phyloP scores from a whole-genome alignment of 2,888 invertebrate species.

The Agrochola circellaris region DNA sequence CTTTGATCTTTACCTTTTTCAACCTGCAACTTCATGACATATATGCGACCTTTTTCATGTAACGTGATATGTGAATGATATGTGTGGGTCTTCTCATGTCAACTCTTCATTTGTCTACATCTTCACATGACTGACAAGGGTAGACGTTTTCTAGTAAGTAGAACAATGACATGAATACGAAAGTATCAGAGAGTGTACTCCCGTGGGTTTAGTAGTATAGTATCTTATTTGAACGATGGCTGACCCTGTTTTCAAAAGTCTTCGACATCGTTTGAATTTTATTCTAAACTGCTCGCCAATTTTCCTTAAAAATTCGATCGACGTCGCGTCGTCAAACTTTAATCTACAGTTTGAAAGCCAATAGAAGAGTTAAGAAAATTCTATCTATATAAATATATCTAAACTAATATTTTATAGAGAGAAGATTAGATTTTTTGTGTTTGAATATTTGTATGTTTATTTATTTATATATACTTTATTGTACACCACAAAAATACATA shows the following conservation, averaged over 20 bases:
- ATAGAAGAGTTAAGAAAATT: background rate
- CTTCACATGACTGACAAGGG: conserved; percentile 39
- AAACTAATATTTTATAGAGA: too few relatives aligned
- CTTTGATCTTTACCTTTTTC: background rate
- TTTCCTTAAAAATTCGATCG: background rate
- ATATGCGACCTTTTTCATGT: background rate
- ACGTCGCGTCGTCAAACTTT: background rate
- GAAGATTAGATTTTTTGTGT: too few relatives aligned
- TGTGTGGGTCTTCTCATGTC: background rate
- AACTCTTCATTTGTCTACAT: conserved; percentile 24
- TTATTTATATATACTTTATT: too few relatives aligned
- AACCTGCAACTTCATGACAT: background rate
- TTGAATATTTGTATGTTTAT: too few relatives aligned
- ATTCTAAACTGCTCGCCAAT: background rate
- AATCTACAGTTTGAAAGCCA: background rate
- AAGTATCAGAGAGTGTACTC: background rate
- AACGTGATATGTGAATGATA: background rate
- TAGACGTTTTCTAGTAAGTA: conserved; percentile 29
- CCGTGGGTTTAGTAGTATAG: background rate
- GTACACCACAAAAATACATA: too few relatives aligned
- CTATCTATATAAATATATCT: too few relatives aligned
- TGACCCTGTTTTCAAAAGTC: background rate
- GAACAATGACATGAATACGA: conserved; percentile 23
- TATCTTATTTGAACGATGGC: background rate
- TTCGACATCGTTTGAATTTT: background rate